Base-by-base conservation (phyloP, 2,797 vertebrate species). In the Mastacembelus armatus region DNA sequence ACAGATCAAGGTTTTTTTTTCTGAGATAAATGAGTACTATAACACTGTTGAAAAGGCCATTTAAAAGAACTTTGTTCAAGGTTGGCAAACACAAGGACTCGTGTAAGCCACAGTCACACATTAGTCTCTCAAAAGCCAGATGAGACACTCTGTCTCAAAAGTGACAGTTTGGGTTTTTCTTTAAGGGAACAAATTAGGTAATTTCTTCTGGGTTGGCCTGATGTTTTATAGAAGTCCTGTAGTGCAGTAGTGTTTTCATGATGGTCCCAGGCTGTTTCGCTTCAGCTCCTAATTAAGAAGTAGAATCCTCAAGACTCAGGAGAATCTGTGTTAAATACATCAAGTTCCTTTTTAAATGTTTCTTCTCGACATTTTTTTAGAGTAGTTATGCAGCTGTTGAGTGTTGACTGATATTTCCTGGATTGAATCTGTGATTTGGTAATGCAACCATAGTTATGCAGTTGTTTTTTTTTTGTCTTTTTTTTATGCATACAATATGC, bases 51-150 rank as follows among this genome's bases (percentile, higher is more conserved):
- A 77, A 78, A 36, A 36, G 4, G 78, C 49, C 62, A 54, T 87
- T 88, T n/a, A 3, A 65, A 65, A 79, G 73, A 59, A 69, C 57
- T 86, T 65, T 81, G 65, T 70, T 84, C 83, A 92, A 89, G 90
- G 91, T 81, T 83, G 51, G 14, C 58, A 71, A 83, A 75, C 65
- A 85, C 22, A 40, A 8, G 11, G 38, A 35, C 69, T 45, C 36
- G 6, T 21, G 21, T 36, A 22, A 45, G 16, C 60, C 29, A 18
- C 26, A 12, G 62, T 49, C 49, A 12, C 30, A 50, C 5, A 1
- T 14, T 33, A 3, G 30, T 39, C 24, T 39, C 6, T 16, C 2
- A 44, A 24, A 48, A 8, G 27, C 52, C 68, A 45, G 66, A 36
- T 40, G 39, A 58, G 19, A 21, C 59, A 40, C 14, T 5, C 4